Evolutionary conservation across 2,888 invertebrate species (phyloP), one percentile per base, ranked within the genome.

Genomic region (Panorpa germanica): DNA sequence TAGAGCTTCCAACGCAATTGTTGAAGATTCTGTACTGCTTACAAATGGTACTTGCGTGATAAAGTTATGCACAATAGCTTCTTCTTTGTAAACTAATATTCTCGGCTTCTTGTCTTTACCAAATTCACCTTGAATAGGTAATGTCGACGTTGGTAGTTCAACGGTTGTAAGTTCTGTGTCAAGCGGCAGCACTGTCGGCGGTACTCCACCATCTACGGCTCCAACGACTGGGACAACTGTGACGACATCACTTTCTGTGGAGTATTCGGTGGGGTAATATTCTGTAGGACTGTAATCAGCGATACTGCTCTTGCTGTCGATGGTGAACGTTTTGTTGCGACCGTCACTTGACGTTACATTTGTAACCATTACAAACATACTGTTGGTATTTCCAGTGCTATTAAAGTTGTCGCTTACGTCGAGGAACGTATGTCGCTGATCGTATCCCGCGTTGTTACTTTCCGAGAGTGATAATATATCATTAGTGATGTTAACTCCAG

Each of bases 1-100:
- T 6, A 76, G 50, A 3, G 63, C 70, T 52, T 76, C 70, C 37
- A 76, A 48, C 8, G 75, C 53, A 37, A 76, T 61, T 2, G 74
- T 75, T 0, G 74, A 71, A 2, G 68, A 63, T 47, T 74, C 66
- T 6, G 55, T 44, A 17, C 48, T n/a, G n/a, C 51, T 56, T 2
- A 45, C 38, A 44, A 51, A 48, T 3, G 49, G 45, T 21, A 55
- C 52, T 7, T 56, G 57, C 4, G 59, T 58, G 2, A 57, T 47
- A 21, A 55, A n/a, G n/a, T n/a, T n/a, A n/a, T n/a, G n/a, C n/a
- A n/a, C 47, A 13, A 46, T 43, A 29, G 54, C 41, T 0, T 49
- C 48, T 29, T 53, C 50, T 1, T 55, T 52, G n/a, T 50, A 30
- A 9, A 48, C 33, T 4, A 43, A 17, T 19, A 36, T 35, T 25